A percentile compares a stretch with the other conserved stretches of the same genome.
Conservation (phyloP, 2,113 vertebrate genomes). For the Amia ocellicauda region DNA sequence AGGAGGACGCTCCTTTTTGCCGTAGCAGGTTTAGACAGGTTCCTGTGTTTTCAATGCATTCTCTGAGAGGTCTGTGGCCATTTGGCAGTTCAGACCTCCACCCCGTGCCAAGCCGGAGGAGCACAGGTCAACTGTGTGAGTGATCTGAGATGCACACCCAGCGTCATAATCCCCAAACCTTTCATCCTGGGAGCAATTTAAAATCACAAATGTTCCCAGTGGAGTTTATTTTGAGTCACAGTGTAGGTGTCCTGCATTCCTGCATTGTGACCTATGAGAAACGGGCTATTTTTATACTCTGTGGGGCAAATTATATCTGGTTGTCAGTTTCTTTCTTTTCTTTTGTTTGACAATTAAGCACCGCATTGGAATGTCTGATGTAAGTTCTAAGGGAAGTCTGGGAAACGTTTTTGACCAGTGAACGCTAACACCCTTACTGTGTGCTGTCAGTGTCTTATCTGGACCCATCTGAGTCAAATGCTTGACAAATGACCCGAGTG, state of each 20-base stretch:
- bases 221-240: neutral
- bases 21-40: neutral
- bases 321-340: too few relatives aligned
- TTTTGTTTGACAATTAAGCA: too few relatives aligned
- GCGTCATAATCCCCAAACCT: neutral
- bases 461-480: constrained; percentile 48
- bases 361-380: too few relatives aligned
- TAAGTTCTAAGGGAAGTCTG: too few relatives aligned
- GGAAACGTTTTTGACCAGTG: neutral
- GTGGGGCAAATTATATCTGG: too few relatives aligned
- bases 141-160: neutral
- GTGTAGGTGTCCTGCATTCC: neutral
- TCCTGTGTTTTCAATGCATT: neutral
- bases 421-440: constrained; percentile 61
- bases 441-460: constrained; percentile 46
- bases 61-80: too few relatives aligned
- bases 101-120: constrained; percentile 35
- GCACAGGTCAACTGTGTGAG: constrained; percentile 47
- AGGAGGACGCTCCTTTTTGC: neutral
- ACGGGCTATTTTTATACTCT: neutral
- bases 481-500: constrained; percentile 18
- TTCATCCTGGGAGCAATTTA: neutral
- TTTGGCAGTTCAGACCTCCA: neutral
- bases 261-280: neutral
- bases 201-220: neutral